These are phyloP conservation scores for Corydoras maculifer DNA, from an alignment of 2,113 vertebrate species.

Conservation along the genomic window DNA sequence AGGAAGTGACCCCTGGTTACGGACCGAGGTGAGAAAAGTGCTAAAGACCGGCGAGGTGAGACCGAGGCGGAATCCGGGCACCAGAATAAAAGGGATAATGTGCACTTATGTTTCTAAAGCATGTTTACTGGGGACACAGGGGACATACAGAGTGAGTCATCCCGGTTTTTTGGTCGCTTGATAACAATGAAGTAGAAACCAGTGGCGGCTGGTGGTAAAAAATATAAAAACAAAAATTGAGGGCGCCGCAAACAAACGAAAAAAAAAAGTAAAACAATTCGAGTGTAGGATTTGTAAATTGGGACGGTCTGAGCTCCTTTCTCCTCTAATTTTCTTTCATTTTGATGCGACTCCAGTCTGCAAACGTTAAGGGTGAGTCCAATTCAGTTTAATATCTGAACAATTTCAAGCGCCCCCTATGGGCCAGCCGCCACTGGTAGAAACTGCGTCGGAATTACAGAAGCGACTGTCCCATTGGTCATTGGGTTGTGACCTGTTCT, in stretches of 20 bases:
- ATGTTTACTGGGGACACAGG: neutral
- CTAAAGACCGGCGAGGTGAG: neutral
- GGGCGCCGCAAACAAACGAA: neutral
- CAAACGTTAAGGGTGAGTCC: too few species aligned
- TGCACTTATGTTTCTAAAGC: neutral
- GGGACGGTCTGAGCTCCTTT: too few species aligned
- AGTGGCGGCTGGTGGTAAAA: too few species aligned
- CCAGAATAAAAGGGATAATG: neutral
- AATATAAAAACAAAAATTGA: neutral
- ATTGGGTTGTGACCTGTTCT: neutral
- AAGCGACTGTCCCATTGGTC: neutral
- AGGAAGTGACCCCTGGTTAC: neutral
- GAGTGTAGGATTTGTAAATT: too few species aligned
- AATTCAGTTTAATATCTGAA: too few species aligned
- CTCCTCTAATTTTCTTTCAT: too few species aligned
- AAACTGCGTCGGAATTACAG: too few species aligned
- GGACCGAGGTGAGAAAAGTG: neutral
- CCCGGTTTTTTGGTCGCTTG: neutral
- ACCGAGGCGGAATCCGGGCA: neutral
- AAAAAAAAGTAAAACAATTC: neutral
- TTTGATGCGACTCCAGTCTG: too few species aligned
- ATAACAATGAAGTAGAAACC: neutral
- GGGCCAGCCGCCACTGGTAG: too few species aligned
- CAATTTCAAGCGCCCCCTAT: too few species aligned
- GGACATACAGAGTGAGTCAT: constrained; percentile 7